Percentiles rank a stretch among this genome's conserved stretches.
phyloP scores from a whole-genome alignment of 1,140 invertebrate genomes.

The Drosophila parvula region DNA sequence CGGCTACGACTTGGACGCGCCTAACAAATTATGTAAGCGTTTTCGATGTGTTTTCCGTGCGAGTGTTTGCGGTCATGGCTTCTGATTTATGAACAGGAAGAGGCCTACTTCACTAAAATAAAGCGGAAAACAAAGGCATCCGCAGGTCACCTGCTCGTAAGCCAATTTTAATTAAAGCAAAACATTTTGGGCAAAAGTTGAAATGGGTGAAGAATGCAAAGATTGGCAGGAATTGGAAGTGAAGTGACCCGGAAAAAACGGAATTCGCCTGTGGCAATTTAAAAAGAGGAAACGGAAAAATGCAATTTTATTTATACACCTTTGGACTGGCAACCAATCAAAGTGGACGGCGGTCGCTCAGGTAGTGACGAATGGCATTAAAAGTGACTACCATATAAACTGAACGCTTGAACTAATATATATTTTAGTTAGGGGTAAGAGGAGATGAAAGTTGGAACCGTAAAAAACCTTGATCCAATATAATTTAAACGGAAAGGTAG shows the following conservation, averaged over 20 bases:
- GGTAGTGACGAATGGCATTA: neutral
- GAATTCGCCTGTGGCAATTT: constrained; percentile 23
- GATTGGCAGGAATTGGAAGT: constrained; percentile 17
- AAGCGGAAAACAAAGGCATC: constrained; percentile 8
- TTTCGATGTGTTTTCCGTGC: constrained; percentile 20
- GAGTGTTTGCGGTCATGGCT: constrained; percentile 5
- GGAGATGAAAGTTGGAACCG: neutral
- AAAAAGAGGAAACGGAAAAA: constrained; percentile 35
- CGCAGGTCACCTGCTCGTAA: constrained; percentile 20
- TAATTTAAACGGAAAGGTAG: neutral
- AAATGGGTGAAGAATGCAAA: constrained; percentile 31
- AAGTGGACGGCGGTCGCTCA: constrained; percentile 2
- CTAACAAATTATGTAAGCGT: constrained; percentile 67
- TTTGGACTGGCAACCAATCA: neutral
- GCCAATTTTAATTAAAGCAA: constrained; percentile 65
- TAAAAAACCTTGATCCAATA: neutral
- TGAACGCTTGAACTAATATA: no score
- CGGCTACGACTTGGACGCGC: constrained; percentile 44
- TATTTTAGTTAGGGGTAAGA: no score
- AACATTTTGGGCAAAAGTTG: constrained; percentile 29
- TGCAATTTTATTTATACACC: constrained; percentile 15
- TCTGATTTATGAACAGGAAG: constrained; percentile 63
- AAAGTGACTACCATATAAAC: neutral
- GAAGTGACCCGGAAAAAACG: constrained; percentile 44
- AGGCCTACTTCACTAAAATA: constrained; percentile 20